Percentiles rank a stretch among this genome's conserved stretches.
These are phyloP conservation scores for Schizopygopsis malacanthus DNA, from an alignment of 2,797 vertebrate species.

Conservation along the genomic window DNA sequence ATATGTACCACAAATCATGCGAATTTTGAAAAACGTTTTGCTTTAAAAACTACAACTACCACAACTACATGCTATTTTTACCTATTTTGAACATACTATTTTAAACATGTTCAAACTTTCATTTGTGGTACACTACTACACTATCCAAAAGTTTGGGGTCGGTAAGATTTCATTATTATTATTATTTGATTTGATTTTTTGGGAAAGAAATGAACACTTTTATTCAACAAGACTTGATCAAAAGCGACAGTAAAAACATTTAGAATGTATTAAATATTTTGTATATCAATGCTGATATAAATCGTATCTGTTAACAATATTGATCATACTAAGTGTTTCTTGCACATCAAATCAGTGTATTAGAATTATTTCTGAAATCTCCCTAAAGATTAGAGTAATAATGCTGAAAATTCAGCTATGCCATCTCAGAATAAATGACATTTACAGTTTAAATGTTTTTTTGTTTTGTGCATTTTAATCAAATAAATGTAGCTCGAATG, in stretches of 20 bases:
- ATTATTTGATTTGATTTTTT: background rate
- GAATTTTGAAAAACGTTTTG: background rate
- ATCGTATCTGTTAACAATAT: background rate
- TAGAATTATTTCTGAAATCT: background rate
- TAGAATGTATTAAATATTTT: background rate
- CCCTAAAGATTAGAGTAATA: background rate
- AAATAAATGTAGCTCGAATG: background rate
- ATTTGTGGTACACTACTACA: background rate
- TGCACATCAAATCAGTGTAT: background rate
- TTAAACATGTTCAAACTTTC: background rate
- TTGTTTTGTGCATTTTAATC: background rate
- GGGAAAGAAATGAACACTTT: background rate
- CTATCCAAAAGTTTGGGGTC: background rate
- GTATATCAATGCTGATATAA: background rate
- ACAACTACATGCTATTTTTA: background rate
- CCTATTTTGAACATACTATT: background rate
- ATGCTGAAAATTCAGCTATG: background rate
- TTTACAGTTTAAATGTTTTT: background rate
- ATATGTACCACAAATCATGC: background rate
- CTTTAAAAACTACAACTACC: background rate
- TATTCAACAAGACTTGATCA: background rate
- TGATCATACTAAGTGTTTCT: background rate
- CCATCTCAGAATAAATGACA: background rate
- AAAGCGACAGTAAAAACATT: background rate
- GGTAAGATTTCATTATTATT: background rate